Base-by-base conservation (phyloP, 1,140 invertebrate species). In the Lamellibrachia luymesi region DNA sequence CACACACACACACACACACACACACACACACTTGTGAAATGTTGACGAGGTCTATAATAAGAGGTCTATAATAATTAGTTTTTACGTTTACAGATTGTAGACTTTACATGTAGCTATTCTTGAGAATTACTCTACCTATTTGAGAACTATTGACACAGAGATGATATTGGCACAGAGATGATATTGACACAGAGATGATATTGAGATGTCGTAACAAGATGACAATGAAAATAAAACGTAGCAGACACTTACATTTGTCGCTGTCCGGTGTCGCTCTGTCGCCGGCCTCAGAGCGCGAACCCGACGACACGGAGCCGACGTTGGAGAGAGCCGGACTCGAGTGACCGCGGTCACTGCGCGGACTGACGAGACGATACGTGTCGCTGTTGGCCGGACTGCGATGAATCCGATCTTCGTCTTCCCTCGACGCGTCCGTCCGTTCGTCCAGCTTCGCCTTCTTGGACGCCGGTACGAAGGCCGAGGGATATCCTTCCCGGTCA, bases 391-490 rank as follows among this genome's bases (percentile, higher is more conserved):
- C 91, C 64, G 64, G 64, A 80, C 64, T 80, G 64, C 64, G 64
- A 80, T 80, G 64, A 80, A 80, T 10, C 2, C 64, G 64, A 51
- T 91, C 91, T 13, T 50, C 49, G 7, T 50, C 91, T 4, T 91
- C 91, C 51, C 91, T 51, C 8, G 91, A 10, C 8, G 91, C 38
- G 49, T 50, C 49, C 51, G 91, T 50, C 49, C 13, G 27, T n/a
- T 96, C 95, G 64, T 95, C 95, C 56, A 94, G 92, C 94, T 96
- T 96, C 0, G 93, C 91, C 93, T 95, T 94, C 93, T 96, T 96
- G 1, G 95, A 94, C n/a, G 95, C 94, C 7, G 95, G 95, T 51
- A 93, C 91, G 93, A 96, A 96, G 51, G 96, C 96, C 0, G 96
- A 96, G 50, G 96, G 96, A 93, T 95, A 90, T 50, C 22, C 95